Conservation (phyloP, 2,888 invertebrate species). For the Lypha dubia region DNA sequence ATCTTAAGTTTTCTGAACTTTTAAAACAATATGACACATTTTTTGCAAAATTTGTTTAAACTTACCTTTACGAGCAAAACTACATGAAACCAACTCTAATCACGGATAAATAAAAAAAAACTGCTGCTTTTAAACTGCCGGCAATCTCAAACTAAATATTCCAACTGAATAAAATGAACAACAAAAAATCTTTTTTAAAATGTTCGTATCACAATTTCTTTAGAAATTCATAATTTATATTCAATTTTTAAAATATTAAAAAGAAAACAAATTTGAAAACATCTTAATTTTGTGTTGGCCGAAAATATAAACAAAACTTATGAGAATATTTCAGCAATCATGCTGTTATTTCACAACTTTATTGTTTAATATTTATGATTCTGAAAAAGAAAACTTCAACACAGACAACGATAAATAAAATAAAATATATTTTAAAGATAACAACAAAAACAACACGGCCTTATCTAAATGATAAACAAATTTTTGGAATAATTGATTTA, state of each 20-base stretch:
- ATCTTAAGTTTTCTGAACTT: no score
- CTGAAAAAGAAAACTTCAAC: background rate
- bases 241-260: constrained; percentile 3
- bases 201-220: background rate
- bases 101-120: background rate
- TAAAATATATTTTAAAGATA: background rate
- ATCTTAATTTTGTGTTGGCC: constrained; percentile 1
- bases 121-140: background rate
- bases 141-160: constrained; percentile 1
- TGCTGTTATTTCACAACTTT: background rate
- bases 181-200: no score
- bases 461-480: constrained; percentile 3
- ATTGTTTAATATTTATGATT: background rate
- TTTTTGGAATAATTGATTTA: background rate
- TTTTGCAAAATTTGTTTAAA: no score
- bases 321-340: background rate
- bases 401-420: background rate
- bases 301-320: constrained; percentile 3
- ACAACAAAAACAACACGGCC: background rate
- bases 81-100: background rate
- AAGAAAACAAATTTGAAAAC: constrained; percentile 19
- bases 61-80: background rate
- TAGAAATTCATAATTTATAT: constrained; percentile 21
- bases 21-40: no score
- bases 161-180: constrained; percentile 15